These are phyloP conservation scores for Cerastoderma edule DNA, from an alignment of 2,888 invertebrate species.

Conservation along the genomic window DNA sequence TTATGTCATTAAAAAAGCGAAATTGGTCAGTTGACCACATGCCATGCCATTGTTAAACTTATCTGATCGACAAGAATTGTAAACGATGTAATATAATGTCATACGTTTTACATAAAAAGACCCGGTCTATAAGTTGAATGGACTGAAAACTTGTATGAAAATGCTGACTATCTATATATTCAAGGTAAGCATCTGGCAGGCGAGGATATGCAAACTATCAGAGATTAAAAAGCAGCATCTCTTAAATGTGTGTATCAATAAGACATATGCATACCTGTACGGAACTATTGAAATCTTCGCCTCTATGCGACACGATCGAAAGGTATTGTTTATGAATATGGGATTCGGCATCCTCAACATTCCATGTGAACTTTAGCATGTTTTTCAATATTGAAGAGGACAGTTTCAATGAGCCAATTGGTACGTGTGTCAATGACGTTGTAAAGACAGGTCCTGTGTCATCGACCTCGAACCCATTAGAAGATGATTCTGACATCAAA, in stretches of 20 bases:
- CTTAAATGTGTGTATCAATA: not conserved
- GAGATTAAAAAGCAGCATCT: too few species aligned
- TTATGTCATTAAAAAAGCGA: too few species aligned
- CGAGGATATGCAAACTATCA: too few species aligned
- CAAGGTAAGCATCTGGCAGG: too few species aligned
- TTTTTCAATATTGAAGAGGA: slow-evolving; percentile 34
- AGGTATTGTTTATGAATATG: slow-evolving; percentile 54
- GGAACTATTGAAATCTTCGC: slow-evolving; percentile 56
- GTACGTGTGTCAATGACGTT: slow-evolving; percentile 8
- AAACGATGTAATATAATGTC: too few species aligned
- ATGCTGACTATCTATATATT: too few species aligned
- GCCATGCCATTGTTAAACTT: too few species aligned
- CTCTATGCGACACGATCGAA: slow-evolving; percentile 52
- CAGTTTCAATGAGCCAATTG: slow-evolving; percentile 33
- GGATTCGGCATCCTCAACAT: slow-evolving; percentile 41
- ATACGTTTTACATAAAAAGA: too few species aligned
- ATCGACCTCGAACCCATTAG: slow-evolving; percentile 63
- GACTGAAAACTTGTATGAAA: too few species aligned
- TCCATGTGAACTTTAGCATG: slow-evolving; percentile 49
- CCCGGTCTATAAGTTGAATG: too few species aligned
- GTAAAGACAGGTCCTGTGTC: slow-evolving; percentile 35
- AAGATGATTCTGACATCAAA: slow-evolving; percentile 45
- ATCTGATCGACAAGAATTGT: too few species aligned
- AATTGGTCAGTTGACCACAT: too few species aligned
- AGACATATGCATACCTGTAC: slow-evolving; percentile 7